Conservation (phyloP, 1,140 invertebrate genomes). For the Tachypleus tridentatus region DNA sequence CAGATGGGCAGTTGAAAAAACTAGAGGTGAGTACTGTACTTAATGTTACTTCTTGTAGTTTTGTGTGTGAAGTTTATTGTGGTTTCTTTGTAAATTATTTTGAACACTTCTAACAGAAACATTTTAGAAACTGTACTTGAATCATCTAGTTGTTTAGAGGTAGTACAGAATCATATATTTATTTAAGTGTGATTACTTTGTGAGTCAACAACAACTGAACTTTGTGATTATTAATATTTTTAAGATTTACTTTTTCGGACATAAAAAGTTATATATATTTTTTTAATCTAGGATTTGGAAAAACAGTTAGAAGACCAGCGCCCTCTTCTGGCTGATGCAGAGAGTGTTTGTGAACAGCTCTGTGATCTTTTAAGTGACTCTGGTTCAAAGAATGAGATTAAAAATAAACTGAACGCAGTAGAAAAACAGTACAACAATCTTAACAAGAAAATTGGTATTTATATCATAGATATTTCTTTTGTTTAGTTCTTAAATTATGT, state of each 20-base stretch:
- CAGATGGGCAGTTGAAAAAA: constrained; percentile 73
- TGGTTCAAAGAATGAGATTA: constrained; percentile 76
- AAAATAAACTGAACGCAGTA: constrained; percentile 66
- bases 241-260: too few relatives aligned
- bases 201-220: too few relatives aligned
- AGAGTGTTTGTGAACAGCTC: constrained; percentile 69
- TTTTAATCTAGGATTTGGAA: constrained; percentile 52
- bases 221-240: too few relatives aligned
- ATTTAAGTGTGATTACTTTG: too few relatives aligned
- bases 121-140: too few relatives aligned
- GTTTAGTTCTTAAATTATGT: neutral
- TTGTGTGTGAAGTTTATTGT: too few relatives aligned
- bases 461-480: neutral
- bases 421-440: constrained; percentile 70
- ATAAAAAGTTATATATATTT: neutral
- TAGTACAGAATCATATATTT: too few relatives aligned
- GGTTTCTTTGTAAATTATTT: too few relatives aligned
- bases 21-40: constrained; percentile 40
- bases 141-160: too few relatives aligned
- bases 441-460: constrained; percentile 57
- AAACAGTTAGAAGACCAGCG: constrained; percentile 74
- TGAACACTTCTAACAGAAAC: too few relatives aligned
- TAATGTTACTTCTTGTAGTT: too few relatives aligned
- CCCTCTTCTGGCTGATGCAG: constrained; percentile 70
- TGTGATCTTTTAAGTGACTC: constrained; percentile 82